Conservation (phyloP, 2,797 vertebrate genomes). For the Masticophis lateralis region DNA sequence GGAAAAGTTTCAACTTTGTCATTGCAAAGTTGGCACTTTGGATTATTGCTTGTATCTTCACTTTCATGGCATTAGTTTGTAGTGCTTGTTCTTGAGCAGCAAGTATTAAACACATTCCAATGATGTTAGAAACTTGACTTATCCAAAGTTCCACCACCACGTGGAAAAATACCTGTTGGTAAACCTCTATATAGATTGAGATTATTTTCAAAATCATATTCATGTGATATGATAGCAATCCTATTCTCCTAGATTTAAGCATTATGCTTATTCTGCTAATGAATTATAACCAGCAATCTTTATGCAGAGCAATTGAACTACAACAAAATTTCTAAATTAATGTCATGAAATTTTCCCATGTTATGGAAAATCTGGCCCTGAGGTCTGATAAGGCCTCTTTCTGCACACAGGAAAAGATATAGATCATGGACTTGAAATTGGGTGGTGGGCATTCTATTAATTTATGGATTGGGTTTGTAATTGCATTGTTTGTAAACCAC, state of each 20-base stretch:
- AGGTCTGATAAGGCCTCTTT: background rate
- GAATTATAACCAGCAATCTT: background rate
- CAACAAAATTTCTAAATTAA: background rate
- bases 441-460: background rate
- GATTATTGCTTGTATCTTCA: too few species aligned
- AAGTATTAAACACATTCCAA: background rate
- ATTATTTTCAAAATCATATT: background rate
- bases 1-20: too few species aligned
- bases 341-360: conserved; percentile 17
- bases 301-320: conserved; percentile 34
- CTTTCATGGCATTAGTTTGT: too few species aligned
- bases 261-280: background rate
- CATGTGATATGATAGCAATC: background rate
- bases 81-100: too few species aligned
- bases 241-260: background rate
- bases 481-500: background rate
- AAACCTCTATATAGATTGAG: background rate
- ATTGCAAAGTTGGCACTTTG: too few species aligned
- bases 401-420: background rate
- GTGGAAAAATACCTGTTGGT: background rate
- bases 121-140: background rate
- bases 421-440: background rate
- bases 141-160: background rate
- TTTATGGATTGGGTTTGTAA: background rate
- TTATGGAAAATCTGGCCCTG: background rate